phyloP scores from a whole-genome alignment of 2,113 vertebrate species.

The Gnathonemus longibarbis region DNA sequence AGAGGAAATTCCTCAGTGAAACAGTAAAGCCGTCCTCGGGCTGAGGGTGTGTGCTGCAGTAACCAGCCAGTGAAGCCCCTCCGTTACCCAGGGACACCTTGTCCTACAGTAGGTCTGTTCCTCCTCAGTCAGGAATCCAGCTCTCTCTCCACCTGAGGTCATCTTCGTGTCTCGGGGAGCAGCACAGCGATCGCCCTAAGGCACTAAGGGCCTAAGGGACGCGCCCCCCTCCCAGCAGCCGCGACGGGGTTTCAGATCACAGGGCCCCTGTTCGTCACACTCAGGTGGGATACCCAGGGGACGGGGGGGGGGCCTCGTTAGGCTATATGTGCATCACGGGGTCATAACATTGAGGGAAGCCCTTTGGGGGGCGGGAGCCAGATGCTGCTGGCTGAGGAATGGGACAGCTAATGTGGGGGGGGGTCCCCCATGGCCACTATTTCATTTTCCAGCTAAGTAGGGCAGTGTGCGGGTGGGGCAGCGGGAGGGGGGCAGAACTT shows the following conservation, averaged over 20 bases:
- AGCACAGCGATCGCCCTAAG: neutral
- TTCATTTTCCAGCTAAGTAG: neutral
- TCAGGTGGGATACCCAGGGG: conserved; percentile 30
- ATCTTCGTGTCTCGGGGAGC: neutral
- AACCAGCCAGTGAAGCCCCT: neutral
- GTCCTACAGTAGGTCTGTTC: neutral
- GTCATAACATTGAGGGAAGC: conserved; percentile 20
- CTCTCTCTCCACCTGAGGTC: conserved; percentile 25
- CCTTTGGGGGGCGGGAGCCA: neutral
- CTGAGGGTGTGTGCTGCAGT: neutral
- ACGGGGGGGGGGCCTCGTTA: neutral
- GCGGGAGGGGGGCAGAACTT: neutral
- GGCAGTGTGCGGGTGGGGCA: neutral
- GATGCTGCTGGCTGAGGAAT: neutral
- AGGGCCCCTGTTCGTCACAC: conserved; percentile 51
- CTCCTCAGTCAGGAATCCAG: neutral
- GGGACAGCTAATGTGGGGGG: neutral
- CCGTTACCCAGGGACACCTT: neutral
- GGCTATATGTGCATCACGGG: neutral
- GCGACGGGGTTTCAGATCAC: conserved; percentile 28
- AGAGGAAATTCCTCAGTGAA: neutral
- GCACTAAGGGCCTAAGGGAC: neutral
- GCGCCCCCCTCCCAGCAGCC: conserved; percentile 23
- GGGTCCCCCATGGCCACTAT: conserved; percentile 19
- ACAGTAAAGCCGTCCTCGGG: neutral